Percentiles rank a stretch among this genome's conserved stretches.
phyloP scores from a whole-genome alignment of 1,140 invertebrate species.

The Whitmania pigra region DNA sequence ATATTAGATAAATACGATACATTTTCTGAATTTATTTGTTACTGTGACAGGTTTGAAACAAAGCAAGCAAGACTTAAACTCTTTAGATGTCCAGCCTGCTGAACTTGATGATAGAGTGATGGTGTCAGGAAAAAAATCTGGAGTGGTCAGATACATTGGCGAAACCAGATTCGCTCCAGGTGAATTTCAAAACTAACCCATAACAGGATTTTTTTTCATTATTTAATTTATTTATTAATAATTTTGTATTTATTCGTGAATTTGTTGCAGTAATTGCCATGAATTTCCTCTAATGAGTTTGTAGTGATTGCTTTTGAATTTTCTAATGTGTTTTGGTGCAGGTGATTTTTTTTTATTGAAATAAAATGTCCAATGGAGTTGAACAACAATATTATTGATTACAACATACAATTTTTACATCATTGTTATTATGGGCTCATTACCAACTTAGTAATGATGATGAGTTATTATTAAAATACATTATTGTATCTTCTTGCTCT shows the following conservation, averaged over 20 bases:
- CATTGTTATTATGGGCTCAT: no score
- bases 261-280: background rate
- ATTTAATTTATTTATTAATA: slow-evolving; percentile 15
- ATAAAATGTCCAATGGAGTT: no score
- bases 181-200: slow-evolving; percentile 22
- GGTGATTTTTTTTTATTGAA: no score
- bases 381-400: no score
- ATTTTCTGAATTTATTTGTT: no score
- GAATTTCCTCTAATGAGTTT: no score
- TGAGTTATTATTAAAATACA: no score
- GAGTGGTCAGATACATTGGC: slow-evolving; percentile 39
- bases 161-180: slow-evolving; percentile 41
- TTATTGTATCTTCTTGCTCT: no score
- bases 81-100: slow-evolving; percentile 21
- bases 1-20: background rate
- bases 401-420: no score
- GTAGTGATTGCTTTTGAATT: no score
- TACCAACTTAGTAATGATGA: no score
- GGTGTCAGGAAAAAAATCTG: slow-evolving; percentile 41
- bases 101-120: slow-evolving; percentile 37
- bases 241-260: background rate
- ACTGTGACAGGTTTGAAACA: slow-evolving; percentile 3
- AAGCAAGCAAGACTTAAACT: slow-evolving; percentile 4
- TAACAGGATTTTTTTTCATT: background rate
- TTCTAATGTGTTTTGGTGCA: no score